Conservation (phyloP, 2,888 invertebrate genomes). For the Tetranychus truncatus region DNA sequence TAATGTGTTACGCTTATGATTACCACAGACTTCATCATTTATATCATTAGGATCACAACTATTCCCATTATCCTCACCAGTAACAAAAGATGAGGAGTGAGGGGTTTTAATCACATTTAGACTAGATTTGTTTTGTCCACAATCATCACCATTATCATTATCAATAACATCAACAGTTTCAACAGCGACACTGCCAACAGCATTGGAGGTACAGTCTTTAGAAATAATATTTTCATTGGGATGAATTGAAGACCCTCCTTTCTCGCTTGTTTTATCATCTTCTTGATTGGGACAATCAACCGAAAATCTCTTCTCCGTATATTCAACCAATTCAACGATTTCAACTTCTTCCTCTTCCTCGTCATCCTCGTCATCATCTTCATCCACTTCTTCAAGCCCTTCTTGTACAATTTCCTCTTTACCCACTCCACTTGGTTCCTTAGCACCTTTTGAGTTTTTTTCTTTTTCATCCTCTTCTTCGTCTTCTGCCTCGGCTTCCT, state of each 20-base stretch:
- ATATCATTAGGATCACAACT: not conserved
- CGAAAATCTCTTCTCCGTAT: not conserved
- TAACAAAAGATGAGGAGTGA: not conserved
- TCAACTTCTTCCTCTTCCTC: constrained; percentile 3
- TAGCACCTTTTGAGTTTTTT: not conserved
- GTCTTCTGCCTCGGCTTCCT: not conserved
- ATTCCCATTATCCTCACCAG: not conserved
- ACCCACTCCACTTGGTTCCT: not conserved
- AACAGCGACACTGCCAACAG: too few relatives aligned
- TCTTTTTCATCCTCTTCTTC: not conserved
- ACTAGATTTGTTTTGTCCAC: not conserved
- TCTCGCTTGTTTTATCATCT: not conserved
- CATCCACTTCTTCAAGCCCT: not conserved
- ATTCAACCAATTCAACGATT: not conserved
- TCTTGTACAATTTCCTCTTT: not conserved
- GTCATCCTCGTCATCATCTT: not conserved
- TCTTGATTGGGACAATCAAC: not conserved
- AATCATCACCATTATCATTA: not conserved
- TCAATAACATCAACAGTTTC: too few relatives aligned
- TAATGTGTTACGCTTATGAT: constrained; percentile 1
- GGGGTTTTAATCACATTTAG: not conserved
- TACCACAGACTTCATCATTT: not conserved
- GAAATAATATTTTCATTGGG: not conserved
- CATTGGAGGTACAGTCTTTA: too few relatives aligned
- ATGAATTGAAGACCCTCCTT: not conserved